Conservation (phyloP, 1,140 invertebrate species). For the Odontomachus brunneus region DNA sequence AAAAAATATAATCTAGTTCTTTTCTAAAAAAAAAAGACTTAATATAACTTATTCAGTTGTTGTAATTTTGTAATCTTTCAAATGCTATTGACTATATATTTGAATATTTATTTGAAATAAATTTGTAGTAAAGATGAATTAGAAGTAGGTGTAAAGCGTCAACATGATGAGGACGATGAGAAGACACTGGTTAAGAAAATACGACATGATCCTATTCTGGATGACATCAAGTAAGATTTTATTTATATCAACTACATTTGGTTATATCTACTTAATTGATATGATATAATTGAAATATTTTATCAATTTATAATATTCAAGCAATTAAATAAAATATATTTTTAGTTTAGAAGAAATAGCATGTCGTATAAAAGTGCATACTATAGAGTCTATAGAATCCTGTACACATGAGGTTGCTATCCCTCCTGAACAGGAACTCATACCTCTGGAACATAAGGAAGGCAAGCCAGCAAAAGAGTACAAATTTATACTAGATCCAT, state of each 20-base stretch:
- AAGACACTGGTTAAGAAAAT: slow-evolving; percentile 68
- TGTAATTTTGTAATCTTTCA: slow-evolving; percentile 41
- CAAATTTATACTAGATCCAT: slow-evolving; percentile 98
- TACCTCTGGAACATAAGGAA: slow-evolving; percentile 88
- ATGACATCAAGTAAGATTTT: slow-evolving; percentile 82
- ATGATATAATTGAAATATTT: slow-evolving; percentile 2
- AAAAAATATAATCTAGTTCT: no score
- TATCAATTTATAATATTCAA: slow-evolving; percentile 17
- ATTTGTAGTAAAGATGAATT: slow-evolving; percentile 28
- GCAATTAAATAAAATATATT: slow-evolving; percentile 30
- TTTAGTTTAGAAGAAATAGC: slow-evolving; percentile 87
- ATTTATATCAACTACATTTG: background rate
- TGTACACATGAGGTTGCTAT: slow-evolving; percentile 97
- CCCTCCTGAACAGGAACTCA: slow-evolving; percentile 94
- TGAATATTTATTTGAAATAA: slow-evolving; percentile 32
- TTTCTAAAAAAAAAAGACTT: no score
- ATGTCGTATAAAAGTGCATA: slow-evolving; percentile 92
- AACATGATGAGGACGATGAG: slow-evolving; percentile 68
- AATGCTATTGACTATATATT: slow-evolving; percentile 16
- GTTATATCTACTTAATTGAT: background rate
- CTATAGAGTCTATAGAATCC: slow-evolving; percentile 94
- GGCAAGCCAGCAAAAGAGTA: slow-evolving; percentile 96
- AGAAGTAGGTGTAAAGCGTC: slow-evolving; percentile 67
- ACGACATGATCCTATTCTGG: slow-evolving; percentile 78
- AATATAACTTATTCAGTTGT: slow-evolving; percentile 39